Conservation (phyloP, 1,140 invertebrate genomes). For the Magallana gigas region DNA sequence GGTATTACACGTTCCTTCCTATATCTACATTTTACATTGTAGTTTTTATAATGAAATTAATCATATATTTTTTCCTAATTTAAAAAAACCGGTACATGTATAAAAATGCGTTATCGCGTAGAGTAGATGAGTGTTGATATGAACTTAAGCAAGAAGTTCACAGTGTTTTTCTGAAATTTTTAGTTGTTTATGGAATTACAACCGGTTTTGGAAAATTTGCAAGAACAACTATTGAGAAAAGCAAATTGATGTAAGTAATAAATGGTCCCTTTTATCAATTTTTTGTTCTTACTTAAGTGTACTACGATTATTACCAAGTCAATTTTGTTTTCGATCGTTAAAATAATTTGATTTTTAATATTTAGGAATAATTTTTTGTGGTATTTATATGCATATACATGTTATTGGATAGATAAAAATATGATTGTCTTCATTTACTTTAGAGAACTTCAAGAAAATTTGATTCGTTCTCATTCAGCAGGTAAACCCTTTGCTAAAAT, state of each 20-base stretch:
- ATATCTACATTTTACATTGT: no score
- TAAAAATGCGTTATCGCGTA: no score
- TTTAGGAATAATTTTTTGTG: neutral
- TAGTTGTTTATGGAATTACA: conserved; percentile 87
- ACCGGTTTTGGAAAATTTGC: conserved; percentile 90
- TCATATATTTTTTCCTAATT: no score
- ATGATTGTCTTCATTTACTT: conserved; percentile 9
- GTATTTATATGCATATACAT: neutral
- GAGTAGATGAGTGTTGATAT: no score
- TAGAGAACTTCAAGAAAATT: conserved; percentile 86
- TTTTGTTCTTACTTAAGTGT: no score
- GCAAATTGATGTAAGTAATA: conserved; percentile 83
- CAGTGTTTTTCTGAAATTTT: conserved; percentile 53
- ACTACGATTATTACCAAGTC: no score
- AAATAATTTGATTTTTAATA: neutral
- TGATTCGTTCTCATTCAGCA: conserved; percentile 87
- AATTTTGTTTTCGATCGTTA: no score
- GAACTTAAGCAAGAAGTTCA: no score
- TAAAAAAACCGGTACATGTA: no score
- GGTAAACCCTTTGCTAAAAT: conserved; percentile 64
- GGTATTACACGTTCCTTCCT: conserved; percentile 71
- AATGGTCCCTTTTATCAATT: no score
- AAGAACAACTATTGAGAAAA: conserved; percentile 82
- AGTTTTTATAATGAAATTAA: no score
- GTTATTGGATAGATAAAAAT: neutral